Evolutionary conservation across 1,140 invertebrate genomes (phyloP).

Genomic region (Batillaria attramentaria): DNA sequence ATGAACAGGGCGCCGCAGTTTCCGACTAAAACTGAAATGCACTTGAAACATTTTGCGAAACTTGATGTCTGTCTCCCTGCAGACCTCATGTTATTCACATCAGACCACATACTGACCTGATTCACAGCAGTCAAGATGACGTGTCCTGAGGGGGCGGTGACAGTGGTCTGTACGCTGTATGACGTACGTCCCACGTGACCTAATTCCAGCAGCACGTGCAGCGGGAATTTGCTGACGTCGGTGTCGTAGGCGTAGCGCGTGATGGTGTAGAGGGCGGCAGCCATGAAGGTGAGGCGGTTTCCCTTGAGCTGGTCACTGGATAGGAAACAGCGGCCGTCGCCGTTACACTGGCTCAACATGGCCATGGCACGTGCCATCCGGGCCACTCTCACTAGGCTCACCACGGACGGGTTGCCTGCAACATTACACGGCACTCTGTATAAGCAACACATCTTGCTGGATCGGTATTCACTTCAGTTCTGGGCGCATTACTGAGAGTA

Average conservation of each 20-base stretch:
- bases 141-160: slow-evolving; percentile 6
- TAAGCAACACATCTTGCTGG: no score
- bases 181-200: slow-evolving; percentile 25
- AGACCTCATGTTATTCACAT: not conserved
- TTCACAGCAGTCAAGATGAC: slow-evolving; percentile 18
- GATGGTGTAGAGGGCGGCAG: not conserved
- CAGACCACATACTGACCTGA: not conserved
- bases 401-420: slow-evolving; percentile 15
- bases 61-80: no score
- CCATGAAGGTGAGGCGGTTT: slow-evolving; percentile 8
- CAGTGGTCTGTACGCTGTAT: not conserved
- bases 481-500: no score
- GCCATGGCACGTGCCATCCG: slow-evolving; percentile 1
- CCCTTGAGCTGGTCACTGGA: slow-evolving; percentile 2
- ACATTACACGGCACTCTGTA: no score
- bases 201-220: slow-evolving; percentile 13
- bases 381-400: not conserved
- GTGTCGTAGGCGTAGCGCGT: slow-evolving; percentile 1
- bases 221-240: not conserved
- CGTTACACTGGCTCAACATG: not conserved
- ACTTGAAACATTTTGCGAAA: no score
- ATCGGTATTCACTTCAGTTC: no score
- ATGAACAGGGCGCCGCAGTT: no score
- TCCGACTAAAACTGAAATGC: no score
- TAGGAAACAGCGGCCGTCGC: slow-evolving; percentile 7